These are phyloP conservation scores for Ammodramus savannarum DNA, from an alignment of 2,113 vertebrate species.

Conservation along the genomic window DNA sequence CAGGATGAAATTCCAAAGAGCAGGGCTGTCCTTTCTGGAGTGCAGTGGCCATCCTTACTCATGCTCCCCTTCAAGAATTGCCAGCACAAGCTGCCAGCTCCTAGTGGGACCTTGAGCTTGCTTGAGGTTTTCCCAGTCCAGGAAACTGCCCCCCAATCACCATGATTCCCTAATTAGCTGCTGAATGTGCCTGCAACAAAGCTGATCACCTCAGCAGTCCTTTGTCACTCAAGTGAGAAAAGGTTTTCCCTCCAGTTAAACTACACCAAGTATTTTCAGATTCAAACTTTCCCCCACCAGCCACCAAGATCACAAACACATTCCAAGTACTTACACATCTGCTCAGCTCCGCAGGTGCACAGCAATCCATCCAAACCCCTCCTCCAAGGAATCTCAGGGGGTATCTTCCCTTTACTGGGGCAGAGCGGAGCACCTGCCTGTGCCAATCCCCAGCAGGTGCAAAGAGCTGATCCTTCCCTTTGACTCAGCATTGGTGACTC, in stretches of 20 bases:
- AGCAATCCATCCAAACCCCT: not conserved
- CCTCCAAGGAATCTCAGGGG: not conserved
- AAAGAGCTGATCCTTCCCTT: not conserved
- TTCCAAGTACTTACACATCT: not conserved
- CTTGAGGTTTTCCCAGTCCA: rapidly evolving
- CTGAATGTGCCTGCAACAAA: not conserved
- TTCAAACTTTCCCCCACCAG: not conserved
- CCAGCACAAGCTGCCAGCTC: not conserved
- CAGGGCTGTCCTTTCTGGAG: not conserved
- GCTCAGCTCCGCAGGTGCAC: not conserved
- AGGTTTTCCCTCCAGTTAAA: not conserved
- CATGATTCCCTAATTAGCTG: not conserved
- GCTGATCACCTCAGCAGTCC: not conserved
- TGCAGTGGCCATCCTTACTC: not conserved
- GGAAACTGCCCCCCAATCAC: rapidly evolving
- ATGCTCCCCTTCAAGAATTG: not conserved
- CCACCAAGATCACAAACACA: not conserved
- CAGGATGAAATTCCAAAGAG: not conserved
- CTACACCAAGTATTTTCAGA: not conserved
- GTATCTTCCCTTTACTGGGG: not conserved
- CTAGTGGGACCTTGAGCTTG: not conserved
- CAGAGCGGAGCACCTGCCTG: not conserved
- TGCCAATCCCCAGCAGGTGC: rapidly evolving
- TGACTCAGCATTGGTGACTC: not conserved
- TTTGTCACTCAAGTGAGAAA: not conserved